Evolutionary conservation across 2,797 vertebrate genomes (phyloP).

Genomic region (Diceros bicornis): DNA sequence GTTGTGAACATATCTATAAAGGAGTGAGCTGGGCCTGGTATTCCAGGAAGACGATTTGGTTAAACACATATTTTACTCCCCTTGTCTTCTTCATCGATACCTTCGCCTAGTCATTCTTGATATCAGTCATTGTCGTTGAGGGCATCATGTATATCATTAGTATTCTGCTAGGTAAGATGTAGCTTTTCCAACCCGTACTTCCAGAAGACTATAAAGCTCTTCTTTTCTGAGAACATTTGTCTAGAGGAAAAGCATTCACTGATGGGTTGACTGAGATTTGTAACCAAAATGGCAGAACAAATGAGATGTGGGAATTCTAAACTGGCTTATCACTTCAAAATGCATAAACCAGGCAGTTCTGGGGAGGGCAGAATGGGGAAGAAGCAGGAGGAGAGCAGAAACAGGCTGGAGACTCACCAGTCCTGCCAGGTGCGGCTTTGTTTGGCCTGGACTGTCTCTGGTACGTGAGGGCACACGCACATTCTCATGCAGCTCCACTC

Average conservation of each 20-base stretch:
- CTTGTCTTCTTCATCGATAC: conserved; percentile 77
- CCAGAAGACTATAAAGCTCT: conserved; percentile 74
- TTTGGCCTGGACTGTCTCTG: conserved; percentile 67
- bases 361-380: conserved; percentile 44
- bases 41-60: conserved; percentile 84
- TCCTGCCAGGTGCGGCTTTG: conserved; percentile 83
- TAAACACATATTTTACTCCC: conserved; percentile 83
- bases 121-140: conserved; percentile 75
- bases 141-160: conserved; percentile 58
- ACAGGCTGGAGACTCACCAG: conserved; percentile 83
- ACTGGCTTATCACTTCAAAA: conserved; percentile 71
- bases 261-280: conserved; percentile 55
- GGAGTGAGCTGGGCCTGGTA: conserved; percentile 82
- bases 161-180: conserved; percentile 69
- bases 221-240: conserved; percentile 73
- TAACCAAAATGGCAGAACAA: conserved; percentile 76
- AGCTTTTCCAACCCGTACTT: conserved; percentile 72
- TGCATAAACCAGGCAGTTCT: conserved; percentile 53
- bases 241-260: conserved; percentile 51
- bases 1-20: conserved; percentile 85
- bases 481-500: conserved; percentile 76
- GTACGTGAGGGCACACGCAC: conserved; percentile 74
- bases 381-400: conserved; percentile 73
- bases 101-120: conserved; percentile 77
- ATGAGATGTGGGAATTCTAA: conserved; percentile 75